These are phyloP conservation scores for Boloria euphrosyne DNA, from an alignment of 2,888 invertebrate genomes.

Conservation along the genomic window DNA sequence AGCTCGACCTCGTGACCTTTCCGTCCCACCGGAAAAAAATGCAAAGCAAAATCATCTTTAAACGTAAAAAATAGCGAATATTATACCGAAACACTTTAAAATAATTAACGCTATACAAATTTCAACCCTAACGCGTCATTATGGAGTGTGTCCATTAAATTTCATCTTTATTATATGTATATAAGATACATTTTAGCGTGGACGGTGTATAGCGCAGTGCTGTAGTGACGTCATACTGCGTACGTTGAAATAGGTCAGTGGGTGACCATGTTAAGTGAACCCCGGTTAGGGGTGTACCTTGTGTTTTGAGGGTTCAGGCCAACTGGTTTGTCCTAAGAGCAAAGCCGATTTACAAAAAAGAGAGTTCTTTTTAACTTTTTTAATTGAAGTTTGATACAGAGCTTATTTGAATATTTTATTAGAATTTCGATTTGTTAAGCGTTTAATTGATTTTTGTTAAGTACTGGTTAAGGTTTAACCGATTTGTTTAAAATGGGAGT, in stretches of 20 bases:
- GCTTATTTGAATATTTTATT: no score
- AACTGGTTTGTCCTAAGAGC: slow-evolving; percentile 10
- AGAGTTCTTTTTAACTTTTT: no score
- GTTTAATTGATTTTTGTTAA: no score
- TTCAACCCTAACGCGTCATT: slow-evolving; percentile 24
- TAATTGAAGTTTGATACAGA: no score
- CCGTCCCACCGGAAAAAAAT: slow-evolving; percentile 24
- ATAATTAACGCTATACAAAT: slow-evolving; percentile 18
- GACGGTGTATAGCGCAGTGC: slow-evolving; percentile 49
- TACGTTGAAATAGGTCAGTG: slow-evolving; percentile 50
- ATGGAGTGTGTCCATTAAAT: slow-evolving; percentile 25
- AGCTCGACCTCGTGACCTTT: slow-evolving; percentile 43
- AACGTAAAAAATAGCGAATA: background rate
- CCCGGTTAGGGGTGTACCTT: slow-evolving; percentile 19
- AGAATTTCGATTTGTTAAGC: no score
- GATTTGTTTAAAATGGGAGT: no score
- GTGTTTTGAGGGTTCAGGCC: slow-evolving; percentile 15
- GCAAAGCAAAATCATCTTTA: slow-evolving; percentile 11
- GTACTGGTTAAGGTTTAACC: no score
- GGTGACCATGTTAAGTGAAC: slow-evolving; percentile 42
- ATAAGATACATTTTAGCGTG: slow-evolving; percentile 39
- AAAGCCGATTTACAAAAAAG: no score
- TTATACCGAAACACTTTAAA: background rate
- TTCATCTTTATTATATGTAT: slow-evolving; percentile 37
- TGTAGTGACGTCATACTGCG: slow-evolving; percentile 56